Evolutionary conservation across 2,888 invertebrate genomes (phyloP).

Genomic region (Chloroclystis v-ata): DNA sequence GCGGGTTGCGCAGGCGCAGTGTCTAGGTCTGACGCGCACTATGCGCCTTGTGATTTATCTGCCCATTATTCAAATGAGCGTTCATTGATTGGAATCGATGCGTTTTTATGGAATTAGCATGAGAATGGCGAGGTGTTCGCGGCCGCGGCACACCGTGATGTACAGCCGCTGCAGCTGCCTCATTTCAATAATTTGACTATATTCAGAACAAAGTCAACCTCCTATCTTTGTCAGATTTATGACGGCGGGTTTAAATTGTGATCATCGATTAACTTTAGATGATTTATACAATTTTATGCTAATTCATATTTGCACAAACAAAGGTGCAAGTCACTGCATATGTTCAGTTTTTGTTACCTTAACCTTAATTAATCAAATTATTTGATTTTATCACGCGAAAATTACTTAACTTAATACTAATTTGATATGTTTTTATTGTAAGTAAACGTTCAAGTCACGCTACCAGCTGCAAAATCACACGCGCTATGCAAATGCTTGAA

Average conservation of each 20-base stretch:
- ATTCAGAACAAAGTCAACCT: slow-evolving; percentile 5
- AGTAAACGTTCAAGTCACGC: slow-evolving; percentile 27
- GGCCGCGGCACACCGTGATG: slow-evolving; percentile 32
- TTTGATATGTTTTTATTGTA: not conserved
- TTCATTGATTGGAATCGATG: slow-evolving; percentile 55
- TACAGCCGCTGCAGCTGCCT: slow-evolving; percentile 40
- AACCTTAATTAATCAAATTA: no score
- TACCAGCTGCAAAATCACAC: slow-evolving; percentile 37
- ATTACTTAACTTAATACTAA: not conserved
- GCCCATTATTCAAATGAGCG: slow-evolving; percentile 58
- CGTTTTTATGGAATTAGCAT: slow-evolving; percentile 62
- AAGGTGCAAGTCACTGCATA: not conserved
- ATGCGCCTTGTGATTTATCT: slow-evolving; percentile 55
- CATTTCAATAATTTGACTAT: slow-evolving; percentile 21
- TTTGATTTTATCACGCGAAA: not conserved
- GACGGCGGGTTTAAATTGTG: not conserved
- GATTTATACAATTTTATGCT: slow-evolving; percentile 5
- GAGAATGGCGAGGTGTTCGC: slow-evolving; percentile 48
- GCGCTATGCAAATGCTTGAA: slow-evolving; percentile 39
- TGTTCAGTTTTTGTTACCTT: no score
- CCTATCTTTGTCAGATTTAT: slow-evolving; percentile 1
- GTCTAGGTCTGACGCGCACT: slow-evolving; percentile 40
- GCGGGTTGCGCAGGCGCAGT: not conserved
- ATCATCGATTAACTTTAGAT: slow-evolving; percentile 5
- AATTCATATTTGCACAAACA: slow-evolving; percentile 3